Evolutionary conservation across 1,140 invertebrate genomes (phyloP), one percentile per base, ranked within the genome.

Genomic region (Drosophila tristis): DNA sequence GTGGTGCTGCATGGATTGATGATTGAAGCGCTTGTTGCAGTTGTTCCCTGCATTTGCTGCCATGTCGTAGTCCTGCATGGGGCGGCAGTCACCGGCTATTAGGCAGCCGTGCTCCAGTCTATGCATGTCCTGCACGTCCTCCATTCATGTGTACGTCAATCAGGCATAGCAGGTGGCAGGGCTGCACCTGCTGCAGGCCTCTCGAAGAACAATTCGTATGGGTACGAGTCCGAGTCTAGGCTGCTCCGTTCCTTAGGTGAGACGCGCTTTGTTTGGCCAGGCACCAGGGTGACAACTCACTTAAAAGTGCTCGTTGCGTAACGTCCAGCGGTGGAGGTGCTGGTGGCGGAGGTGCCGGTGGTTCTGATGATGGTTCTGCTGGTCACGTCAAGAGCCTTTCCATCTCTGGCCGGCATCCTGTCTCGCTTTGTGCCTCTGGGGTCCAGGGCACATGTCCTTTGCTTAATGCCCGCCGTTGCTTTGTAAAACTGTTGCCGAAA

Each of bases 11-110:
- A 67, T 63, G 82, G 60, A 48, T 53, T 60, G 71, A 74, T 82
- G 81, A 81, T 86, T 86, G 78, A 78, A 78, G 65, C 77, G 84
- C 67, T 81, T 73, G 77, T 56, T 76, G 73, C 60, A 55, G 51
- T 60, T 55, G 56, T 59, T 70, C 35, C 31, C 57, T 50, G 44
- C 26, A 35, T 26, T 39, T 57, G 42, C 25, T 57, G 55, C 43
- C 25, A 13, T 39, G 35, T 39, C 4, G 35, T 31, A 31, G 72
- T 63, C 29, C 57, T 42, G 78, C 71, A 84, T 74, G 82, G 55
- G 68, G 16, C n/a, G 23, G 31, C 50, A 49, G 44, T 65, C 48
- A 65, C 53, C 60, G 57, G 65, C 61, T 75, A 81, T 87, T 85
- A 87, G 82, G 72, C 35, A 45, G 15, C 53, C 51, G 11, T 48